phyloP scores from a whole-genome alignment of 2,888 invertebrate species.

The Mesorhabditis sp. region DNA sequence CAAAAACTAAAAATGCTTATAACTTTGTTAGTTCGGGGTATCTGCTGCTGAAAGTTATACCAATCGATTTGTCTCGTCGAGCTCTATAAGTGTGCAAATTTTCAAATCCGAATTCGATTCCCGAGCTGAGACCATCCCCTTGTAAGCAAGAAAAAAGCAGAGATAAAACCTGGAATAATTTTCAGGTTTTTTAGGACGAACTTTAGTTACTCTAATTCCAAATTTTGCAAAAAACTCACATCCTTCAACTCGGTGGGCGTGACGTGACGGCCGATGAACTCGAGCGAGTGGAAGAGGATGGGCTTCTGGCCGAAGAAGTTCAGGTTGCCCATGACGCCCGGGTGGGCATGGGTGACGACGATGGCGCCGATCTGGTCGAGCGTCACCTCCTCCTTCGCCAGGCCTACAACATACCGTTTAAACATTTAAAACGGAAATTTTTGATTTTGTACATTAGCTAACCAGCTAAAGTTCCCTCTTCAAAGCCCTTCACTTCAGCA shows the following conservation, averaged over 20 bases:
- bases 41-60: not conserved
- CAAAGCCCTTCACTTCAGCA: not conserved
- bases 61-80: not conserved
- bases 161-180: no score
- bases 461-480: not conserved
- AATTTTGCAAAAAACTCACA: constrained; percentile 19
- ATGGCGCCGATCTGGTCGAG: constrained; percentile 51
- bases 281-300: constrained; percentile 51
- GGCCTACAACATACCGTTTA: constrained; percentile 30
- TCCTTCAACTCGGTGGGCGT: constrained; percentile 50
- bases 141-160: no score
- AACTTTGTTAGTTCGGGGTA: no score
- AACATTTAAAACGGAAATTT: not conserved
- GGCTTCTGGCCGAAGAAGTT: constrained; percentile 57
- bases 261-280: constrained; percentile 53
- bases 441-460: not conserved
- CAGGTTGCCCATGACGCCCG: constrained; percentile 54
- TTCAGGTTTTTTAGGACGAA: no score
- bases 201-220: not conserved
- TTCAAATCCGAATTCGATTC: not conserved
- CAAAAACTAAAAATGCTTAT: no score
- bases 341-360: constrained; percentile 53
- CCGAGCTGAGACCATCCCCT: no score
- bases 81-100: not conserved
- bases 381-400: constrained; percentile 46